phyloP scores from a whole-genome alignment of 1,140 invertebrate species.

The Micrasema longulum region DNA sequence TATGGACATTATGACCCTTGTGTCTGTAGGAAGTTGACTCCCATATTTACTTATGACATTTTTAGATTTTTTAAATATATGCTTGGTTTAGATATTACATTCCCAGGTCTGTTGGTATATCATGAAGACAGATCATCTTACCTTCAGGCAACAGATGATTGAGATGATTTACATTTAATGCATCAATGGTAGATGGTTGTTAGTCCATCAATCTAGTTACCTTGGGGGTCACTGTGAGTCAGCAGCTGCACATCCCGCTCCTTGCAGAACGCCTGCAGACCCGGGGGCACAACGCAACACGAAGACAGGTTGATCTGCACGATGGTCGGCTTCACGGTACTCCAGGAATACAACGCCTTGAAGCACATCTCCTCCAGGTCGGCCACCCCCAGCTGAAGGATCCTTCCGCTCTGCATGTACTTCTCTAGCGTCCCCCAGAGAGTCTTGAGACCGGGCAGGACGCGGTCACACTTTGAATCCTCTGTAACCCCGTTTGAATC shows the following conservation, averaged over 20 bases:
- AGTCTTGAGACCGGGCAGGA: conserved; percentile 74
- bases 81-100: too few species aligned
- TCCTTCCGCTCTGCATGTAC: conserved; percentile 71
- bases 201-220: too few species aligned
- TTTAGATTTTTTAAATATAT: too few species aligned
- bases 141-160: too few species aligned
- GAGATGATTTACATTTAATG: too few species aligned
- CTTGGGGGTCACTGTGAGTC: conserved; percentile 95
- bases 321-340: conserved; percentile 89
- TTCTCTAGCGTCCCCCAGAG: conserved; percentile 80
- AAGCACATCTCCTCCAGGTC: conserved; percentile 89
- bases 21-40: too few species aligned
- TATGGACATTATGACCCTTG: too few species aligned
- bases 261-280: conserved; percentile 89
- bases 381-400: conserved; percentile 82
- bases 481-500: too few species aligned
- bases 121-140: too few species aligned
- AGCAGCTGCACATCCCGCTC: conserved; percentile 92
- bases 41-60: too few species aligned
- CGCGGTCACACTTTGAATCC: conserved; percentile 66
- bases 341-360: conserved; percentile 80
- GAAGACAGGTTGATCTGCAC: conserved; percentile 95
- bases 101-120: too few species aligned
- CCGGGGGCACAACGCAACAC: conserved; percentile 95
- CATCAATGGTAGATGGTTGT: too few species aligned